These are phyloP conservation scores for Macroramphosus scolopax DNA, from an alignment of 2,797 vertebrate species.

Conservation along the genomic window DNA sequence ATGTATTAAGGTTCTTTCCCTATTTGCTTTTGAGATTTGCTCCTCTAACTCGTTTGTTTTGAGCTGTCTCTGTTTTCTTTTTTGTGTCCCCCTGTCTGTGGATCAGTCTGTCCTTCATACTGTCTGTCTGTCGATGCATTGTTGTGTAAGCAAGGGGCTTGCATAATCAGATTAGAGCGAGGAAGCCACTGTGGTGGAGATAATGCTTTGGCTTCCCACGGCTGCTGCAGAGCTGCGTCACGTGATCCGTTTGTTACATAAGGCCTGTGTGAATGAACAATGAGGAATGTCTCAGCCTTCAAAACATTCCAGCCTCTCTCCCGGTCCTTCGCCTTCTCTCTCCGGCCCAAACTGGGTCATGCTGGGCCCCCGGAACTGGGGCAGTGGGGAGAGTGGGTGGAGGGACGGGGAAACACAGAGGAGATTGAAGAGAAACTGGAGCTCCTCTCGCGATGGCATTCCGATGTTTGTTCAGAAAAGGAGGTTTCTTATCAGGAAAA, in stretches of 20 bases:
- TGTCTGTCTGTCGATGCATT: constrained; percentile 21
- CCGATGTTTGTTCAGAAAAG: constrained; percentile 35
- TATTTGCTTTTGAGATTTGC: constrained; percentile 1
- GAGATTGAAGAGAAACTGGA: constrained; percentile 51
- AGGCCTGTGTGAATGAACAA: constrained; percentile 78
- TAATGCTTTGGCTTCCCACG: constrained; percentile 73
- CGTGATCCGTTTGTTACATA: constrained; percentile 75
- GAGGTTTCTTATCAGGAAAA: constrained; percentile 15
- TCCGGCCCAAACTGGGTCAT: constrained; percentile 73
- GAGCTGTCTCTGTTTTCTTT: neutral
- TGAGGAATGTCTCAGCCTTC: constrained; percentile 78
- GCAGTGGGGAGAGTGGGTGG: constrained; percentile 67
- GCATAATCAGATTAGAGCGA: constrained; percentile 73
- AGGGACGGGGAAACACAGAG: constrained; percentile 39
- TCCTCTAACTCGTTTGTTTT: neutral
- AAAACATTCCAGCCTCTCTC: constrained; percentile 70
- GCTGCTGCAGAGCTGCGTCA: constrained; percentile 70
- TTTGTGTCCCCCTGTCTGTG: neutral
- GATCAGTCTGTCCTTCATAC: constrained; percentile 8
- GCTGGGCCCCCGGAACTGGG: constrained; percentile 70
- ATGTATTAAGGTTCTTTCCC: neutral
- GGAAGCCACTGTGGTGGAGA: constrained; percentile 68
- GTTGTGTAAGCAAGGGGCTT: constrained; percentile 69
- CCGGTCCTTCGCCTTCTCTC: constrained; percentile 45
- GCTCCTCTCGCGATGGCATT: constrained; percentile 22